Evolutionary conservation across 2,797 vertebrate species (phyloP).

Genomic region (Taeniopygia guttata): DNA sequence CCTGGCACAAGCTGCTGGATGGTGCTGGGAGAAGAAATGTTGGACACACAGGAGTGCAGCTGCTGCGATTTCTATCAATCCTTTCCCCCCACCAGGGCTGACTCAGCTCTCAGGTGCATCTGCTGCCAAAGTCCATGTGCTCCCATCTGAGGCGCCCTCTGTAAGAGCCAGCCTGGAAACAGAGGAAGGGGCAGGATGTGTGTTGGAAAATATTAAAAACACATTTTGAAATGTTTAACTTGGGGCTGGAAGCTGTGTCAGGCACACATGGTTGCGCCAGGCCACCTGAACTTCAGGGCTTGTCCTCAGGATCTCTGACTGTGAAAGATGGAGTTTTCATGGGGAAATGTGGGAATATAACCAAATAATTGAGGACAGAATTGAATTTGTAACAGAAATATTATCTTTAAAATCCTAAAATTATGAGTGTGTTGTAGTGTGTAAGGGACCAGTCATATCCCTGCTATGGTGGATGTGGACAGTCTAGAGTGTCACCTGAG

Average conservation of each 20-base stretch:
- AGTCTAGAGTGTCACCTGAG: background rate
- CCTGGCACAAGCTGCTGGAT: background rate
- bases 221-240: slow-evolving; percentile 12
- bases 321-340: background rate
- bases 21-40: background rate
- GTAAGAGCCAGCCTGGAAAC: background rate
- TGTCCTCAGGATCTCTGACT: rapidly evolving
- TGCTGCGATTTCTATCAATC: rapidly evolving
- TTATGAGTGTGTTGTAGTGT: background rate
- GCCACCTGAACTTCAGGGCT: background rate
- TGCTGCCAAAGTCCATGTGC: background rate
- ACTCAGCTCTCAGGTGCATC: rapidly evolving
- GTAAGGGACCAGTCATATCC: background rate
- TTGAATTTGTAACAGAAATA: background rate
- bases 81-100: background rate
- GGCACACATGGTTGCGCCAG: background rate
- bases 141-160: background rate
- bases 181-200: background rate
- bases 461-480: background rate
- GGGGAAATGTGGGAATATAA: background rate
- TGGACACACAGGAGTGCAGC: background rate
- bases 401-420: background rate
- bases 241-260: background rate
- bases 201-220: background rate
- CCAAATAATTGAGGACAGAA: background rate